Base-by-base conservation (phyloP, 2,113 vertebrate genomes). In the Synodontis membranacea region DNA sequence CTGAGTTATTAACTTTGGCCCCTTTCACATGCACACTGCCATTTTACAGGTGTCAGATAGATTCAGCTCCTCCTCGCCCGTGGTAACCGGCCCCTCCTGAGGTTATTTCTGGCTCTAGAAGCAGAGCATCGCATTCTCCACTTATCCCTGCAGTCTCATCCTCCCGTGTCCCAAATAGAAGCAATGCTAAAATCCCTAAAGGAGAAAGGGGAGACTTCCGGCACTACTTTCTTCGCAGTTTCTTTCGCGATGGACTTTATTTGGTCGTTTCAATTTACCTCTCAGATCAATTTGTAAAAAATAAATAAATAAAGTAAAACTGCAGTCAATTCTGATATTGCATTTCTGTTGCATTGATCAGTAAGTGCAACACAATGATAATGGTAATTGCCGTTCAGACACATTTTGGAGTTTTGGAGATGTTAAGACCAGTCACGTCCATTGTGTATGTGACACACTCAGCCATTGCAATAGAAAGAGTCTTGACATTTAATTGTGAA, bases 91-190 rank as follows among this genome's bases (percentile, higher is more conserved):
- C 88, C 88, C 79, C 90, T 90, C 88, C 83, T 88, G 85, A 87
- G 88, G 90, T 87, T 88, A 89, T 90, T 91, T 88, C 84, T 86
- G 86, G 87, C 89, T 88, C 72, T 75, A n/a, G 89, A 90, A 90
- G 80, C 83, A 84, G 87, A 83, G 82, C 87, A 88, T 82, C 60
- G 86, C 82, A 90, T 87, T 84, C 86, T 78, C 82, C 85, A 84
- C 82, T 90, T 86, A 87, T 88, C 82, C 87, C 78, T 86, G 81
- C 86, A 84, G 75, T 89, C 89, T 89, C 89, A 90, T 88, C 80
- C 80, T 86, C 83, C 74, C 34, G 82, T 91, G 90, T 89, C 88
- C 90, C 88, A 86, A 88, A 91, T 88, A 88, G 74, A 74, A 80
- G 85, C 88, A 90, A 90, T 85, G 84, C 64, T 80, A 46, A 89